Base-by-base conservation (phyloP, 2,888 invertebrate species). In the Drosophila mimetica region DNA sequence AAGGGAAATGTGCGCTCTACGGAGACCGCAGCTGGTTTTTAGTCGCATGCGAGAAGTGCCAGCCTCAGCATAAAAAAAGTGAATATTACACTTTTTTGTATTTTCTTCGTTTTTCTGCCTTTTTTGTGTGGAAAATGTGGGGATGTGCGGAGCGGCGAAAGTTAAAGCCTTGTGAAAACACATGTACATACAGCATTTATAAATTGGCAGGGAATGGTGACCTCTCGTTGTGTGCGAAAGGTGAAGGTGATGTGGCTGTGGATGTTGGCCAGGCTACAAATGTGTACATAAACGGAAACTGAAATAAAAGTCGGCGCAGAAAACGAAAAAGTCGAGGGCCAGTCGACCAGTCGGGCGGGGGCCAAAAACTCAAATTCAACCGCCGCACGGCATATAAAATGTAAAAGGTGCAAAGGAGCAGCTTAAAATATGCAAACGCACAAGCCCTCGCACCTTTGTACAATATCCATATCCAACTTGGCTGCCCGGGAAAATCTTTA, bases 211-310 rank as follows among this genome's bases (percentile, higher is more conserved):
- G 25, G 47, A 65, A 73, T 69, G 73, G 73, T 82, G 86, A 82
- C 82, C 82, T 83, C 83, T 82, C 55, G 14, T 44, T 34, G 4
- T 54, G 70, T 71, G 71, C 32, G 71, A 80, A 83, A 83, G 86
- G 82, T 86, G 82, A 83, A 83, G 82, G 82, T 84, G 47, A 66
- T 74, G 74, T 53, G 36, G 36, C 3, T 16, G 14, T 37, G 16
- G 14, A 14, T 44, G 44, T 28, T 77, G 82, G 82, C 84, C 82
- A 74, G 77, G 75, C 77, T 84, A 55, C 83, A 74, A 83, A 76
- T 75, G 76, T 72, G 79, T 82, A 83, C 76, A 86, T 83, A 82
- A 82, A 77, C 81, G 70, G 77, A 80, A 81, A 77, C 78, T 71
- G 78, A 80, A 81, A 80, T 81, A 66, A 81, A 82, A 86, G 73